Base-by-base conservation (phyloP, 2,113 vertebrate genomes). In the Rhinichthys klamathensis region DNA sequence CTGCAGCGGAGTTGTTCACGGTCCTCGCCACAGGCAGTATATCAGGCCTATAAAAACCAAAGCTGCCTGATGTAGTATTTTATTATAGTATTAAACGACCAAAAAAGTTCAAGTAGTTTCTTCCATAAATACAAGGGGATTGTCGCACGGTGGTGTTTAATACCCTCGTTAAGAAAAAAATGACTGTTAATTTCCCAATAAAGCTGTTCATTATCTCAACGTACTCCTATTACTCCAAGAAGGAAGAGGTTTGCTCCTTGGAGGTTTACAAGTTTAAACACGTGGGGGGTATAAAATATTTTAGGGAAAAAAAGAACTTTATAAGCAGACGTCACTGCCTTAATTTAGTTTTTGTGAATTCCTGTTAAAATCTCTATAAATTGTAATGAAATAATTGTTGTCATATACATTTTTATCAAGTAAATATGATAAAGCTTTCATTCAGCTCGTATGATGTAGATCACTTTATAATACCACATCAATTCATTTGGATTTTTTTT, bases 21-120 rank as follows among this genome's bases (percentile, higher is more conserved):
- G 90, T 91, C 90, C 91, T 92, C 90, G 91, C 91, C 90, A 93
- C 93, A 92, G 93, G 94, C 93, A 93, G 93, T 96, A 96, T 96
- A 96, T 95, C 93, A 94, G 89, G 91, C 90, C 94, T 93, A 95
- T 96, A 96, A 96, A 93, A 95, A 95, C 89, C 89, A 93, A 93
- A 95, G 92, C 90, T 91, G 92, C 92, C 93, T 94, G 90, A 93
- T 96, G 92, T 92, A 93, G 89, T 91, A 90, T 95, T 95, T 95
- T 95, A 95, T 95, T 92, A 92, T 94, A 95, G 94, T 95, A 92
- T 96, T 95, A 93, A 93, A 92, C 75, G 87, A 89, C 90, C 92
- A 84, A 90, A 94, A 93, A 95, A 93, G 95, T 94, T 92, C 72
- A 89, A 92, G 92, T 90, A 92, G 89, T 93, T 95, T 92, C 87